Evolutionary conservation across 2,888 invertebrate genomes (phyloP), one percentile per base, ranked within the genome.

Genomic region (Cyrtodaria siliqua): DNA sequence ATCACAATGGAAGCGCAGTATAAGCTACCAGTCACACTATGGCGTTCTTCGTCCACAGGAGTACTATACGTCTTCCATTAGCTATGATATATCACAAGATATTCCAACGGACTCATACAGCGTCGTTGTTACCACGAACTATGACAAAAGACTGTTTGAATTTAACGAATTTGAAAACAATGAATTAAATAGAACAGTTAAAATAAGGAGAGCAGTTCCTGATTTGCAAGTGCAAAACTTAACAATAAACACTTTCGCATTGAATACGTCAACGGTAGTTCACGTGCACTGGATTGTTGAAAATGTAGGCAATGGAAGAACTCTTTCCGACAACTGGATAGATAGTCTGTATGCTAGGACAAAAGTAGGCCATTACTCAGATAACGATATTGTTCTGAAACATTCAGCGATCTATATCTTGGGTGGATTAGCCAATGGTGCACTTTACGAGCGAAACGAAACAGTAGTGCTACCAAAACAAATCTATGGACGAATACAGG

Each of bases 31-130:
- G 12, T 33, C 33, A 9, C 66, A 66, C 24, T 49, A 38, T 26
- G 66, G 66, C 1, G 4, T 16, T 12, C 33, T 57, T 16, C 8
- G 14, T 33, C 12, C 38, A 24, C 40, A 38, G 3, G 57, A 55
- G 1, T 23, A 18, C 3, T 70, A 70, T 23, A 50, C 50, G 2
- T 33, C 24, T 40, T 52, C 53, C 12, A 0, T 62, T 0, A 23
- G 29, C 8, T 62, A 23, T 40, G 47, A 29, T 14, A 57, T 77
- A 16, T 9, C 63, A 18, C 53, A 67, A 24, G 23, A 47, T 47
- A 12, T 77, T 16, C 53, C 42, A 16, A 50, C 71, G 8, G 78
- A 62, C 9, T 14, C 40, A 33, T 73, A 70, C 27, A 63, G 52
- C 49, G 1, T 78, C 12, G 47, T 52, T 18, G 4, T 73, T 8